A percentile compares a stretch with the other conserved stretches of the same genome.
Evolutionary conservation across 1,140 invertebrate genomes (phyloP).

Genomic region (Zaprionus ghesquierei): DNA sequence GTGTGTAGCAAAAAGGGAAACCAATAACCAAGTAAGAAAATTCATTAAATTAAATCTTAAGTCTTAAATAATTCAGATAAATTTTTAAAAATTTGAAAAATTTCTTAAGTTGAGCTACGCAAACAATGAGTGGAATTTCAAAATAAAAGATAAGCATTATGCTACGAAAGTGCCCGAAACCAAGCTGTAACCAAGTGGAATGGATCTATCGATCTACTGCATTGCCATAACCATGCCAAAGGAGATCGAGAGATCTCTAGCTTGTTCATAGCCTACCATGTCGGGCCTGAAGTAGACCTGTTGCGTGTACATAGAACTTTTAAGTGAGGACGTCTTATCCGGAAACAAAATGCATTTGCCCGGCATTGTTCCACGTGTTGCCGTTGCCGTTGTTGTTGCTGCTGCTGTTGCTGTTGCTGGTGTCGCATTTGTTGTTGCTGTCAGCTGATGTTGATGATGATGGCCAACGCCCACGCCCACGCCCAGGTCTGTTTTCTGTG

Average conservation of each 20-base stretch:
- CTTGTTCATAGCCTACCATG: slow-evolving; percentile 69
- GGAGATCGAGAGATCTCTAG: slow-evolving; percentile 27
- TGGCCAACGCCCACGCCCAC: slow-evolving; percentile 64
- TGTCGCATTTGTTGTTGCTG: slow-evolving; percentile 19
- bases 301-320: slow-evolving; percentile 75
- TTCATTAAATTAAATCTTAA: neutral
- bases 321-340: slow-evolving; percentile 78
- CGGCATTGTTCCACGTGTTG: slow-evolving; percentile 42
- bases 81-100: neutral
- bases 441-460: slow-evolving; percentile 55
- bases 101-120: slow-evolving; percentile 21
- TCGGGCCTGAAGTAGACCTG: slow-evolving; percentile 80
- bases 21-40: slow-evolving; percentile 41
- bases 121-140: slow-evolving; percentile 2
- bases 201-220: slow-evolving; percentile 9
- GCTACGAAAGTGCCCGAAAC: slow-evolving; percentile 13
- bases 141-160: neutral
- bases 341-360: slow-evolving; percentile 76
- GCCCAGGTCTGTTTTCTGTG: slow-evolving; percentile 76
- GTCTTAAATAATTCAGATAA: slow-evolving; percentile 23
- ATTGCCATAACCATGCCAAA: slow-evolving; percentile 68
- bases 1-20: slow-evolving; percentile 8
- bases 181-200: slow-evolving; percentile 1
- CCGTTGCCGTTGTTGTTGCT: slow-evolving; percentile 12
- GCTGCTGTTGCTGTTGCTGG: slow-evolving; percentile 13